A percentile compares a stretch with the other conserved stretches of the same genome.
phyloP scores from a whole-genome alignment of 2,888 invertebrate species.

The Cepaea hortensis region DNA sequence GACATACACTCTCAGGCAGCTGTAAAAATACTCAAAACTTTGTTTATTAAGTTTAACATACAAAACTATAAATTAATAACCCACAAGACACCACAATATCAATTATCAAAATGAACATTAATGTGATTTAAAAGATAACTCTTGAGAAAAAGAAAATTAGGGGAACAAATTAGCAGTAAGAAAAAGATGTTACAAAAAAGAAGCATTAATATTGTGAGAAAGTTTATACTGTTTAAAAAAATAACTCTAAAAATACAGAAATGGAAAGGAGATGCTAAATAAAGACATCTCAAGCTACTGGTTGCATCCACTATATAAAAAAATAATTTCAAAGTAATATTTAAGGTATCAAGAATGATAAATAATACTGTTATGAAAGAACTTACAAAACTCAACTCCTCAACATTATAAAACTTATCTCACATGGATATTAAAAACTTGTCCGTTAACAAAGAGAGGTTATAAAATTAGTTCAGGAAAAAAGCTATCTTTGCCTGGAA shows the following conservation, averaged over 20 bases:
- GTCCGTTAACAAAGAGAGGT: background rate
- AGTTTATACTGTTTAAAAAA: constrained; percentile 23
- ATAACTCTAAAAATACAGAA: constrained; percentile 16
- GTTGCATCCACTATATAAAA: background rate
- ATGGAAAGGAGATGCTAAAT: background rate
- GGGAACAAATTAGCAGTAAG: constrained; percentile 28
- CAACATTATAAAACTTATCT: background rate
- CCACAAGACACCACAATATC: constrained; percentile 52
- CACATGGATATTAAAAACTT: background rate
- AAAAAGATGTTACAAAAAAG: constrained; percentile 19
- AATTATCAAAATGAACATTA: constrained; percentile 47
- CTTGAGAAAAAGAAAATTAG: constrained; percentile 21
- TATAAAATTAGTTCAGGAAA: background rate
- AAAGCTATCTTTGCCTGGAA: too few relatives aligned
- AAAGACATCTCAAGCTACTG: background rate
- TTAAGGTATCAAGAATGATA: constrained; percentile 1
- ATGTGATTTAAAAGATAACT: constrained; percentile 37
- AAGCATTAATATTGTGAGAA: constrained; percentile 23
- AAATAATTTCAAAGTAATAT: background rate
- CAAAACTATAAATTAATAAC: constrained; percentile 52
- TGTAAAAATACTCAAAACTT: constrained; percentile 50
- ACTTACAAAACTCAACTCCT: background rate
- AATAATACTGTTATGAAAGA: constrained; percentile 20
- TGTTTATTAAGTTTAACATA: constrained; percentile 49
- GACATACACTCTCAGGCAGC: background rate